Base-by-base conservation (phyloP, 2,888 invertebrate genomes). In the Stenotaenia linearis region DNA sequence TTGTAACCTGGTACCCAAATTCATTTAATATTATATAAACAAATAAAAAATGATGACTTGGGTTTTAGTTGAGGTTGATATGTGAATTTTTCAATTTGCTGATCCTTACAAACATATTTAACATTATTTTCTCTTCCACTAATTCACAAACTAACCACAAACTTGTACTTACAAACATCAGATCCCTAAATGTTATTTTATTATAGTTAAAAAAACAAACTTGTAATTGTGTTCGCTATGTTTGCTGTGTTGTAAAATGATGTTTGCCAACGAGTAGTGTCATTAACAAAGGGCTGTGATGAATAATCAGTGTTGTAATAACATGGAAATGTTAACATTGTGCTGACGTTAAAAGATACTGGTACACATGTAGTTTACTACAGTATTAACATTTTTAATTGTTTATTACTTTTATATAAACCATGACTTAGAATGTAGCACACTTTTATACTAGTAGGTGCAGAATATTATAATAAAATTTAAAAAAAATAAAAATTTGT, bases 121-220 rank as follows among this genome's bases (percentile, higher is more conserved):
- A 18, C n/a, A 45, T 45, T 3, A 45, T 45, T n/a, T 18, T 45
- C 45, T 40, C 15, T 12, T 15, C 45, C n/a, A 45, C 12, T 45
- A 18, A 45, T 45, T 61, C 25, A 61, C 61, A 61, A 61, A 61
- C 61, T 61, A 61, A 61, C 61, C 61, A 61, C 61, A 61, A 61
- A 61, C 61, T 61, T 28, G 61, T 61, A 28, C 61, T 61, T 61
- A 25, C 15, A 61, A 61, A 61, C 25, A 61, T 61, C 23, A 25
- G 25, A 5, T 12, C 61, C 61, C 15, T 15, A 61, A 45, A 45
- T n/a, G n/a, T n/a, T n/a, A n/a, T n/a, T n/a, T n/a, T n/a, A n/a
- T n/a, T n/a, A n/a, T n/a, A n/a, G n/a, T 32, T 32, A 32, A 6
- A 32, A 9, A 9, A 32, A 32, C 4, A 32, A 40, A 45, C 15